Evolutionary conservation across 2,888 invertebrate genomes (phyloP), one percentile per base, ranked within the genome.

Genomic region (Anthrax anthrax): DNA sequence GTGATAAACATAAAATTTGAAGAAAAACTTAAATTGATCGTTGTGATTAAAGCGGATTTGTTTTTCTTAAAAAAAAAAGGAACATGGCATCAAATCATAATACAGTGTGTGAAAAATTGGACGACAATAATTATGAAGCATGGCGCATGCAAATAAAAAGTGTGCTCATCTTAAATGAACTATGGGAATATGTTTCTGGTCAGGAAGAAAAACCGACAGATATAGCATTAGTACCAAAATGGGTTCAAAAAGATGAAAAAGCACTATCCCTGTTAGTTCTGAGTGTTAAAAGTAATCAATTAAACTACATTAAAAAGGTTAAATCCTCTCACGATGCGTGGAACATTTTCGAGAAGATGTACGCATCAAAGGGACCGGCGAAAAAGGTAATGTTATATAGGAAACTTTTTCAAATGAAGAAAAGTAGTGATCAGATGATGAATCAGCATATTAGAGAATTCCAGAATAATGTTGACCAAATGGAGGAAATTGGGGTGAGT

Each of bases 81-180:
- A 29, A 29, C 10, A 6, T 29, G 3, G 12, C 8, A 3, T 9
- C 3, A 9, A 12, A 10, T 29, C 8, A 9, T 29, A 29, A 6
- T 10, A 29, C 10, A 12, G 12, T n/a, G n/a, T n/a, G n/a, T n/a
- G n/a, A 29, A 29, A 29, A 29, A 12, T 29, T 29, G 10, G 10
- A 3, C 12, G 29, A 29, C 10, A 10, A 5, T 3, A 29, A 29
- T 29, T 48, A 44, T 18, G 44, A 48, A n/a, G 37, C 42, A 6
- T 48, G 48, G 50, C 43, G 37, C 13, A 27, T 48, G 14, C 46
- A 48, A 2, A 47, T 46, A 27, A 39, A 18, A n/a, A 50, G 48
- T 27, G 37, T 50, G 2, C 29, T 48, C 4, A 41, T 48, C 14
- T 48, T 16, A 14, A 43, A 37, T 37, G 48, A 50, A n/a, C n/a